Evolutionary conservation across 2,888 invertebrate genomes (phyloP), one percentile per base, ranked within the genome.

Genomic region (Patella caerulea): DNA sequence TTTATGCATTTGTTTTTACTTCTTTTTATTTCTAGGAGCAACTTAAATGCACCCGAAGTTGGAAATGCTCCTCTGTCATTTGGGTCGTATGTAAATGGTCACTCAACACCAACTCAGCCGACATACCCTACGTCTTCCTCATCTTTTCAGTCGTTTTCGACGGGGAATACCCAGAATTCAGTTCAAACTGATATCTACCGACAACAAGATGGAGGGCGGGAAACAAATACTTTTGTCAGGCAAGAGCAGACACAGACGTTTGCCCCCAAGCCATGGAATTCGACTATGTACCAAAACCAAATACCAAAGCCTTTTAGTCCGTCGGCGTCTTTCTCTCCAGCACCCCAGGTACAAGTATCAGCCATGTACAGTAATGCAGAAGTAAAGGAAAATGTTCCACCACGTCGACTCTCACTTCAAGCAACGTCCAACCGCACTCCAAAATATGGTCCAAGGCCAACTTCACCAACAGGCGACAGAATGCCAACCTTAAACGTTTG

Each of bases 391-490:
- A 74, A 71, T 70, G 70, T 65, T 29, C 54, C 77, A 52, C 52
- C 65, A 24, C 19, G 65, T 24, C 65, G 65, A 65, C 65, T 65
- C 14, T 65, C 65, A 19, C 65, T 65, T 65, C 65, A 65, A 65
- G 19, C 65, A 65, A 24, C 19, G 19, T 65, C 65, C 5, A 19
- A 59, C 9, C 17, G 59, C 17, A 11, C 59, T 59, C 59, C 59
- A 12, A 24, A 24, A 65, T 65, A 65, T 24, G 54, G 69, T 24
- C n/a, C 74, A 76, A 14, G 71, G 71, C 76, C 79, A 76, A 34
- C 65, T 79, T 76, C 79, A 76, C 82, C 82, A 45, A 78, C 79
- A 74, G 83, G 85, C 72, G 73, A 75, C 12, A 80, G 75, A 71
- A 53, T 80, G 17, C 19, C 72, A 5, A 73, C 79, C 1, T 74